phyloP scores from a whole-genome alignment of 2,113 vertebrate genomes.

The Tautogolabrus adspersus region DNA sequence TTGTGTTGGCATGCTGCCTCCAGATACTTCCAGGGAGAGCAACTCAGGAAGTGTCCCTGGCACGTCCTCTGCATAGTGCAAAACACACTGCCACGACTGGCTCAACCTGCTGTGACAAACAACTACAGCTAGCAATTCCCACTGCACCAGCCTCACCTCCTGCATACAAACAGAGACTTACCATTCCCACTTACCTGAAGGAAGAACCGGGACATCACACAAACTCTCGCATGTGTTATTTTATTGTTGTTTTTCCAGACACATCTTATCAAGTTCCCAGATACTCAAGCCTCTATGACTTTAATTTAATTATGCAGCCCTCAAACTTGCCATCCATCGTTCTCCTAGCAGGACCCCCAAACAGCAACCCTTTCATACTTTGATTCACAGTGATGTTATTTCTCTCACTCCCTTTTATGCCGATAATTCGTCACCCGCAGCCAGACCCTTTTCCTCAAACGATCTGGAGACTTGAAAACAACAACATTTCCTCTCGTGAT shows the following conservation, averaged over 20 bases:
- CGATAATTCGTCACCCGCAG: slow-evolving; percentile 10
- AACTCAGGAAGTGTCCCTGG: slow-evolving; percentile 77
- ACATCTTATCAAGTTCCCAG: slow-evolving; percentile 3
- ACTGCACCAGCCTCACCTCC: slow-evolving; percentile 22
- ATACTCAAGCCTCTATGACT: slow-evolving; percentile 14
- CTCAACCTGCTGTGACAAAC: slow-evolving; percentile 67
- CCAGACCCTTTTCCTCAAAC: slow-evolving; percentile 19
- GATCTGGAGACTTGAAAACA: slow-evolving; percentile 55
- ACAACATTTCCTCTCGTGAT: slow-evolving; percentile 63
- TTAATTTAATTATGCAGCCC: slow-evolving; percentile 8
- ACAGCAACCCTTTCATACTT: slow-evolving; percentile 17
- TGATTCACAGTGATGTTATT: slow-evolving; percentile 22
- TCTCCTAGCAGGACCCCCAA: slow-evolving; percentile 27
- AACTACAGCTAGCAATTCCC: slow-evolving; percentile 44
- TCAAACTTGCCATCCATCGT: slow-evolving; percentile 11
- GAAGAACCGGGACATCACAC: slow-evolving; percentile 20
- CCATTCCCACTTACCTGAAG: slow-evolving; percentile 15
- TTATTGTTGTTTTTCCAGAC: slow-evolving; percentile 34
- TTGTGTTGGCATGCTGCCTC: slow-evolving; percentile 68
- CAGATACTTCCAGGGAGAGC: slow-evolving; percentile 66
- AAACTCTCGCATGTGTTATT: slow-evolving; percentile 25
- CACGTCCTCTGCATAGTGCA: slow-evolving; percentile 52
- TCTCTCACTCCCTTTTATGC: slow-evolving; percentile 13
- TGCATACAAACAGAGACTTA: slow-evolving; percentile 20
- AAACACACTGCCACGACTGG: slow-evolving; percentile 50